Evolutionary conservation across 2,113 vertebrate genomes (phyloP).

Genomic region (Leucopternis melanops): DNA sequence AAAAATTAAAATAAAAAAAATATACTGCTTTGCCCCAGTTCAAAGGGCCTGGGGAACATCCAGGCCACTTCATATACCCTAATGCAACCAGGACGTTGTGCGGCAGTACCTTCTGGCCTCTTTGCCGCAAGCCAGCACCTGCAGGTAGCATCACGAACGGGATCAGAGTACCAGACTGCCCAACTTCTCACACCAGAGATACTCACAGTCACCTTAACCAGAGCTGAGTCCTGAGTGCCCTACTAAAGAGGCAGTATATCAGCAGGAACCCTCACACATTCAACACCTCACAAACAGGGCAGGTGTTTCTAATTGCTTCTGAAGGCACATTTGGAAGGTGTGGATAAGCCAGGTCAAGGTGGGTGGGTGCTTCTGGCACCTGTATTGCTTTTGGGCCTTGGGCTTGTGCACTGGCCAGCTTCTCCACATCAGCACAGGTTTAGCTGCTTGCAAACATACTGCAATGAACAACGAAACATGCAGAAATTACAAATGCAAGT

Average conservation of each 20-base stretch:
- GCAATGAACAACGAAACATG: background rate
- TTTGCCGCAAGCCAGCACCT: background rate
- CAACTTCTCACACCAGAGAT: background rate
- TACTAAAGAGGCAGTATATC: background rate
- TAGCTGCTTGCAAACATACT: background rate
- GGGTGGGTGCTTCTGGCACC: background rate
- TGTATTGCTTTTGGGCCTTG: background rate
- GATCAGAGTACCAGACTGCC: background rate
- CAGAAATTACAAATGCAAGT: background rate
- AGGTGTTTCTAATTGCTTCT: background rate
- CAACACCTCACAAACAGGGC: background rate
- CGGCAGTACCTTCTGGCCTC: background rate
- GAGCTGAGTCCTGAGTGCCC: background rate
- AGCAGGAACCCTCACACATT: background rate
- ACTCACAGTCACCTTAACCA: background rate
- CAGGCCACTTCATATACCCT: background rate
- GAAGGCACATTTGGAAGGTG: background rate
- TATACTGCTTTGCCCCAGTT: background rate
- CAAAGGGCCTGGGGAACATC: background rate
- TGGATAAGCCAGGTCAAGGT: background rate
- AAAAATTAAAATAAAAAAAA: background rate
- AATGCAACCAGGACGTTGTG: background rate
- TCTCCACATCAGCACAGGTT: background rate
- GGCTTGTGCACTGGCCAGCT: background rate
- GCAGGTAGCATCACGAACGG: fast-evolving